Conservation (phyloP, 2,888 invertebrate genomes). For the Rhingia campestris region DNA sequence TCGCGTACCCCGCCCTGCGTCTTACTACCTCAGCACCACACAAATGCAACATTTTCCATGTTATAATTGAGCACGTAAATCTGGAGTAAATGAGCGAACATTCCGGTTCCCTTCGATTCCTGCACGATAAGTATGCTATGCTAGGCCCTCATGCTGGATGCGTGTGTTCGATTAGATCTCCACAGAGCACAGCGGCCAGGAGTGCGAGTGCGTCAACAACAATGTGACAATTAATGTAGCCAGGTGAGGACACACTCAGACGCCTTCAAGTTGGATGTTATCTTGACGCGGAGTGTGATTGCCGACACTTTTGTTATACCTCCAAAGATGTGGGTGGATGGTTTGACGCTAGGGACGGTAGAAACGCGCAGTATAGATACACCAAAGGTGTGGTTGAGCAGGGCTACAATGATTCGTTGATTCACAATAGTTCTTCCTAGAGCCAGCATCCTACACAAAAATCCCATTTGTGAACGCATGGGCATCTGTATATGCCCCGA, state of each 20-base stretch:
- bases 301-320: slow-evolving; percentile 7
- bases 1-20: slow-evolving; percentile 27
- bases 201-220: slow-evolving; percentile 34
- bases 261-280: slow-evolving; percentile 13
- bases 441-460: slow-evolving; percentile 62
- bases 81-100: slow-evolving; percentile 53
- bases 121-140: slow-evolving; percentile 10
- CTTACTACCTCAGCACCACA: background rate
- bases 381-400: slow-evolving; percentile 47
- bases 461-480: slow-evolving; percentile 40
- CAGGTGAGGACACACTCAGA: slow-evolving; percentile 13
- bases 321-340: slow-evolving; percentile 48
- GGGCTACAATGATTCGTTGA: slow-evolving; percentile 25
- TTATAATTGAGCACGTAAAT: slow-evolving; percentile 51
- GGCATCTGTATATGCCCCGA: background rate
- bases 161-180: slow-evolving; percentile 62
- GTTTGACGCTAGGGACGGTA: slow-evolving; percentile 18
- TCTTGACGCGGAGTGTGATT: background rate
- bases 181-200: background rate
- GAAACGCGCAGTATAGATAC: background rate
- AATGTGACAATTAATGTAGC: slow-evolving; percentile 68
- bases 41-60: slow-evolving; percentile 2
- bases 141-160: slow-evolving; percentile 11
- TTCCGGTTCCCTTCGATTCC: slow-evolving; percentile 39
- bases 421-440: slow-evolving; percentile 48